Evolutionary conservation across 2,797 vertebrate species (phyloP).

Genomic region (Sebastes minor): DNA sequence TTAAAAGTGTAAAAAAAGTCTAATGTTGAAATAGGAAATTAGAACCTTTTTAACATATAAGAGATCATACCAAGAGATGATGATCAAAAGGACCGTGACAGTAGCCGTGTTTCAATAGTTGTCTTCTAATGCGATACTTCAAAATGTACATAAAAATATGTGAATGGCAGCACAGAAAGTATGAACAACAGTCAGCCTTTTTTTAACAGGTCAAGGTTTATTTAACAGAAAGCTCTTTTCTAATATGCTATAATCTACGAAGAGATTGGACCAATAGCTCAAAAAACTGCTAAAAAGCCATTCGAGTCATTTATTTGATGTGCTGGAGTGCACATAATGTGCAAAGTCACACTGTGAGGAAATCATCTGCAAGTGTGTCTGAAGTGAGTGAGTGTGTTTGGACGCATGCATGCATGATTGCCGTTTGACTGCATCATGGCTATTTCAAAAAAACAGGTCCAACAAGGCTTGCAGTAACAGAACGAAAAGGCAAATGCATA

Average conservation of each 20-base stretch:
- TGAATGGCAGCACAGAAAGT: too few relatives aligned
- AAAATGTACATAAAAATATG: too few relatives aligned
- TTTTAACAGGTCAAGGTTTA: background rate
- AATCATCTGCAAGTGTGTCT: background rate
- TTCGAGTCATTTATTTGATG: background rate
- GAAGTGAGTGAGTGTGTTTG: background rate
- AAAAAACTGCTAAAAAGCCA: too few relatives aligned
- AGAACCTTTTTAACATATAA: background rate
- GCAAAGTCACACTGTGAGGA: constrained; percentile 4
- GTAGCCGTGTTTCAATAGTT: too few relatives aligned
- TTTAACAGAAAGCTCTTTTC: background rate
- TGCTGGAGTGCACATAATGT: background rate
- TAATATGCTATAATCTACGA: background rate
- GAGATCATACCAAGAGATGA: background rate
- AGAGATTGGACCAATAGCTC: too few relatives aligned
- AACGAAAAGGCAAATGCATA: constrained; percentile 12
- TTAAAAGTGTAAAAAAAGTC: background rate
- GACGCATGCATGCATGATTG: background rate
- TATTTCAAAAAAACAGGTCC: constrained; percentile 60
- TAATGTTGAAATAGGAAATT: background rate
- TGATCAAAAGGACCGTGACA: background rate
- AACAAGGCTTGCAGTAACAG: constrained; percentile 23
- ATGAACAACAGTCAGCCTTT: too few relatives aligned
- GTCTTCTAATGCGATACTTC: too few relatives aligned
- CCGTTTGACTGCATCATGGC: background rate